Conservation (phyloP, 1,140 invertebrate genomes). For the Polypedilum vanderplanki region DNA sequence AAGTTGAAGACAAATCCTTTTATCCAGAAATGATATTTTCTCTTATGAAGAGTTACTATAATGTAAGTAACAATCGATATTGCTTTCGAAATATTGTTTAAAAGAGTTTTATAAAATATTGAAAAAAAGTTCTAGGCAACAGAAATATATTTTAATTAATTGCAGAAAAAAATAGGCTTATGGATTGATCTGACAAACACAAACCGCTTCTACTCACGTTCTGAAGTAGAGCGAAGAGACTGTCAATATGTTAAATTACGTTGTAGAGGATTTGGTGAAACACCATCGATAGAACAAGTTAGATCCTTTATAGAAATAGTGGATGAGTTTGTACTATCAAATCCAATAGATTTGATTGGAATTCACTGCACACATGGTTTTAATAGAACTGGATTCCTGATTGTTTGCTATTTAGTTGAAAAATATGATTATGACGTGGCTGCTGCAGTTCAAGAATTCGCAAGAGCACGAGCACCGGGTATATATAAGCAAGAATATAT, state of each 20-base stretch:
- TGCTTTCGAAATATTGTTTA: too few relatives aligned
- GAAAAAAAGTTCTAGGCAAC: not conserved
- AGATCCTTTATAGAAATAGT: conserved; percentile 71
- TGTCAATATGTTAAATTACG: conserved; percentile 80
- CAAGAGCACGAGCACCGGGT: conserved; percentile 60
- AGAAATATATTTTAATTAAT: conserved; percentile 32
- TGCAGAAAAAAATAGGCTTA: conserved; percentile 77
- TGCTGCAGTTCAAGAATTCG: conserved; percentile 71
- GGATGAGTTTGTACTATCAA: conserved; percentile 66
- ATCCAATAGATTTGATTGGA: conserved; percentile 73
- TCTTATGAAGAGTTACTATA: conserved; percentile 50
- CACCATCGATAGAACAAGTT: conserved; percentile 69
- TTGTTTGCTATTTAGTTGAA: conserved; percentile 84
- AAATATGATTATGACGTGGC: conserved; percentile 68
- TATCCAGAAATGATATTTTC: conserved; percentile 76
- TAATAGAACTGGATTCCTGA: conserved; percentile 90
- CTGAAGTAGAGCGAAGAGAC: conserved; percentile 62
- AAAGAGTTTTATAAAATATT: too few relatives aligned
- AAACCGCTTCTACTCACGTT: conserved; percentile 79
- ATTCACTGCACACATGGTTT: conserved; percentile 99
- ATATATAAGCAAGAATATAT: conserved; percentile 76
- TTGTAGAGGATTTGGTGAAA: conserved; percentile 78
- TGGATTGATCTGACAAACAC: conserved; percentile 98
- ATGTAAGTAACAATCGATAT: not conserved
- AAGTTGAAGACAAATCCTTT: conserved; percentile 76